Percentiles rank a stretch among this genome's conserved stretches.
Evolutionary conservation across 1,140 invertebrate species (phyloP).

Genomic region (Brachystomella parvula): DNA sequence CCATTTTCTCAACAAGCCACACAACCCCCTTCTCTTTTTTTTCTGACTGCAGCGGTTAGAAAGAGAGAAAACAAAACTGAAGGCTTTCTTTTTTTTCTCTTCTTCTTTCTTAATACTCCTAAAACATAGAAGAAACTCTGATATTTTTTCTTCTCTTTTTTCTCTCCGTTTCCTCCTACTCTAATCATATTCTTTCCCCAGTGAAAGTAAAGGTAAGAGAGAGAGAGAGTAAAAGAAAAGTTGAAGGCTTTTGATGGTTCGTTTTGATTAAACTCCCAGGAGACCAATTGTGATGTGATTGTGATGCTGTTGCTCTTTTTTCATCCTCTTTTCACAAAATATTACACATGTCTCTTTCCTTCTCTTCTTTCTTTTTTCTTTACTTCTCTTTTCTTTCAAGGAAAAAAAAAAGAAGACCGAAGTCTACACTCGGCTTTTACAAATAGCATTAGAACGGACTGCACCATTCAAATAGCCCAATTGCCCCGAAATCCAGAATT

Average conservation of each 20-base stretch:
- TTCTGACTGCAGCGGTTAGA: too few species aligned
- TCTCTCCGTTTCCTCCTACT: neutral
- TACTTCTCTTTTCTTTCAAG: too few species aligned
- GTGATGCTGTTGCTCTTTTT: conserved; percentile 10
- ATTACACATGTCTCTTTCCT: conserved; percentile 6
- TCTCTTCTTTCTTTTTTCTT: neutral
- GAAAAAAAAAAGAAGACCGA: too few species aligned
- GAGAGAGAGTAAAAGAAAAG: neutral
- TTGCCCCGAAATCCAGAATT: too few species aligned
- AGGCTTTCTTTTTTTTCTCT: too few species aligned
- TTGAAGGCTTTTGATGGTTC: conserved; percentile 12
- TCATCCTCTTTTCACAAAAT: neutral
- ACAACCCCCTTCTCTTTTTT: neutral
- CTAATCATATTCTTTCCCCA: conserved; percentile 10
- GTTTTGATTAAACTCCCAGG: conserved; percentile 7
- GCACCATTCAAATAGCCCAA: too few species aligned
- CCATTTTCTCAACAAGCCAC: neutral
- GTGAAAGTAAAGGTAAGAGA: neutral
- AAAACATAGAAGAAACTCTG: too few species aligned
- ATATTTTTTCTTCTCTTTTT: too few species aligned
- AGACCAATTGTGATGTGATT: conserved; percentile 12
- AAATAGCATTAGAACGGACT: too few species aligned
- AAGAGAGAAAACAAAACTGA: too few species aligned
- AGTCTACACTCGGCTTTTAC: too few species aligned
- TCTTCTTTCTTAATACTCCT: too few species aligned